phyloP scores from a whole-genome alignment of 2,888 invertebrate genomes.

The Oeneis ivallda region DNA sequence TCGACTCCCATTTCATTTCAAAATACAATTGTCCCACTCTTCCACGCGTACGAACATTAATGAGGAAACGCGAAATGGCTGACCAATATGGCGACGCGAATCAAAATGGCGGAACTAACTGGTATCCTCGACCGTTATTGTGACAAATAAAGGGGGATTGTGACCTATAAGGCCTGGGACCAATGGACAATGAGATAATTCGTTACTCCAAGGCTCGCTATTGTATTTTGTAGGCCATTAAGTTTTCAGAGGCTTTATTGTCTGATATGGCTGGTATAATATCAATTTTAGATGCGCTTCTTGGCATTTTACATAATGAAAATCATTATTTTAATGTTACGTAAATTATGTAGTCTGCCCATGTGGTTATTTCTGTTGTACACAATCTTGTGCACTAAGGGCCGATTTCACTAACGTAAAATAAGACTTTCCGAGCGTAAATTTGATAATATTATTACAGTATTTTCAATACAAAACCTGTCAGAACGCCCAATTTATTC shows the following conservation, averaged over 20 bases:
- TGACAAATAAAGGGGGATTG: conserved; percentile 51
- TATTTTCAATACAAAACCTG: no score
- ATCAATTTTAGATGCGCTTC: conserved; percentile 1
- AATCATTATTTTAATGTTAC: no score
- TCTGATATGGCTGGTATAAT: conserved; percentile 20
- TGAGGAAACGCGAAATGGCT: conserved; percentile 45
- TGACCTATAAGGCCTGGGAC: conserved; percentile 65
- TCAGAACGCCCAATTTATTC: no score
- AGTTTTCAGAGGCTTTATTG: conserved; percentile 43
- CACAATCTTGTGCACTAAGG: no score
- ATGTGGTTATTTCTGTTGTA: no score
- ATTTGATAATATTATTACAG: no score
- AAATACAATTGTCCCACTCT: conserved; percentile 7
- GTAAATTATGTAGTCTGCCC: no score
- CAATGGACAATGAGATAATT: conserved; percentile 70
- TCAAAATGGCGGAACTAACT: conserved; percentile 56
- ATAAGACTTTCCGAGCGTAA: no score
- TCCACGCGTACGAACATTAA: conserved; percentile 15
- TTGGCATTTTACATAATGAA: not conserved
- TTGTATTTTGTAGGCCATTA: conserved; percentile 50
- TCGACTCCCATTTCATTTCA: not conserved
- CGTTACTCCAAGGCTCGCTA: conserved; percentile 64
- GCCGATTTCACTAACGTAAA: no score
- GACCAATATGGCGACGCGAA: conserved; percentile 44
- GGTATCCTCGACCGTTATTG: conserved; percentile 48